Conservation (phyloP, 2,113 vertebrate species). For the Hippocampus barbouri region DNA sequence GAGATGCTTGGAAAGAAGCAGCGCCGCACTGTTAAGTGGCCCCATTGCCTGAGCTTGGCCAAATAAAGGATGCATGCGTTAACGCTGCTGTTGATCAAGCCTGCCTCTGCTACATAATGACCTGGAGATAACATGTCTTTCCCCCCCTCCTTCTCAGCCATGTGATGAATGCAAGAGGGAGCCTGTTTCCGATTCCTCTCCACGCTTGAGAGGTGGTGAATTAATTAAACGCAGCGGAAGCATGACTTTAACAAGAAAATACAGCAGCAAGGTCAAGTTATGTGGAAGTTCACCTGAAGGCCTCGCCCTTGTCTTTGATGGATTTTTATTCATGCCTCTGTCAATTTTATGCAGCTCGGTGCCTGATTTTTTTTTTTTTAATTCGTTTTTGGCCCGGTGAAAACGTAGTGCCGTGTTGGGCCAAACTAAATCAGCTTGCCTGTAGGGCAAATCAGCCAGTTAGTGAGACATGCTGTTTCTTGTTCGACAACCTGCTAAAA, state of each 20-base stretch:
- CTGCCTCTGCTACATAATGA: constrained; percentile 76
- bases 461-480: constrained; percentile 53
- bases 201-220: constrained; percentile 65
- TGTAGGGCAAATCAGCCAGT: constrained; percentile 40
- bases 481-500: constrained; percentile 41
- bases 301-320: constrained; percentile 38
- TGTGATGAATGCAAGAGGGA: constrained; percentile 72
- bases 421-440: constrained; percentile 52
- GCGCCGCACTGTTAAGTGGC: constrained; percentile 68
- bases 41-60: constrained; percentile 66
- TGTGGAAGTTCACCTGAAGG: constrained; percentile 32
- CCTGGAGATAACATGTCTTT: constrained; percentile 76
- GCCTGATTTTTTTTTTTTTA: neutral
- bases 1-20: constrained; percentile 51
- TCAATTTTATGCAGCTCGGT: constrained; percentile 46
- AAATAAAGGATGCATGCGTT: constrained; percentile 66
- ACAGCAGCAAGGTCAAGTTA: constrained; percentile 61
- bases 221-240: constrained; percentile 73
- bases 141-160: constrained; percentile 43
- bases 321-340: constrained; percentile 44
- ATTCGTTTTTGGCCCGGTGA: constrained; percentile 13
- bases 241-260: constrained; percentile 17
- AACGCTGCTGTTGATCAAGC: constrained; percentile 73
- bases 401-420: constrained; percentile 30
- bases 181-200: constrained; percentile 70